phyloP scores from a whole-genome alignment of 2,113 vertebrate species.

The Delphinus delphis region DNA sequence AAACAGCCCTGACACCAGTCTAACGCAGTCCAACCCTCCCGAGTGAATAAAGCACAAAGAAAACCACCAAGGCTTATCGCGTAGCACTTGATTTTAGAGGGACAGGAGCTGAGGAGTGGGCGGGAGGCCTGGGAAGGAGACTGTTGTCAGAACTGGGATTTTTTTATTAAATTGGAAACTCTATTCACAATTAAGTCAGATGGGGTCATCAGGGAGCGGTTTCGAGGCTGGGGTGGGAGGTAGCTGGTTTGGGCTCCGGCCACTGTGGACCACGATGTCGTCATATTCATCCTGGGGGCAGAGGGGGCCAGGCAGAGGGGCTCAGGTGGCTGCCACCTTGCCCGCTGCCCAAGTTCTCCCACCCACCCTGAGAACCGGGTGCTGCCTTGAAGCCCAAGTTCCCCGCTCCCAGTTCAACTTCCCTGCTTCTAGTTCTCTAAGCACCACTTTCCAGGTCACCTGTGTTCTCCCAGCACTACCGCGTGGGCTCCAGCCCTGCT shows the following conservation, averaged over 20 bases:
- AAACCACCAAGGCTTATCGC: background rate
- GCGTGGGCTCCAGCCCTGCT: accelerated
- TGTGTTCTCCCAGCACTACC: accelerated
- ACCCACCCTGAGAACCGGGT: background rate
- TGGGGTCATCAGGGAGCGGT: background rate
- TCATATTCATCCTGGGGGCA: conserved; percentile 85
- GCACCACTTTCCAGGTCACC: background rate
- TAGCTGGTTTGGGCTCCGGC: background rate
- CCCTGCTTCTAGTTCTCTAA: background rate
- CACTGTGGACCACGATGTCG: conserved; percentile 86
- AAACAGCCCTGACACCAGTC: background rate
- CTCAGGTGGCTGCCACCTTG: conserved; percentile 4
- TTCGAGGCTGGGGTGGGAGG: conserved; percentile 3
- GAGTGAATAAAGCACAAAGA: conserved; percentile 73
- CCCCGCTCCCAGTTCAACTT: background rate
- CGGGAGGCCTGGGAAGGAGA: background rate
- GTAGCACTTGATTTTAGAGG: background rate
- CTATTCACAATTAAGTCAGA: conserved; percentile 49
- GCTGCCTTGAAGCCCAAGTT: background rate
- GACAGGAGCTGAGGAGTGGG: accelerated
- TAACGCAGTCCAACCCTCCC: background rate
- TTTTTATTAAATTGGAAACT: conserved; percentile 66
- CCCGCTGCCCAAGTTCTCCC: background rate
- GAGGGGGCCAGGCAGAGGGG: background rate
- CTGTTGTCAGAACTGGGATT: background rate